Evolutionary conservation across 2,888 invertebrate genomes (phyloP), one percentile per base, ranked within the genome.

Genomic region (Hanleya hanleyi): DNA sequence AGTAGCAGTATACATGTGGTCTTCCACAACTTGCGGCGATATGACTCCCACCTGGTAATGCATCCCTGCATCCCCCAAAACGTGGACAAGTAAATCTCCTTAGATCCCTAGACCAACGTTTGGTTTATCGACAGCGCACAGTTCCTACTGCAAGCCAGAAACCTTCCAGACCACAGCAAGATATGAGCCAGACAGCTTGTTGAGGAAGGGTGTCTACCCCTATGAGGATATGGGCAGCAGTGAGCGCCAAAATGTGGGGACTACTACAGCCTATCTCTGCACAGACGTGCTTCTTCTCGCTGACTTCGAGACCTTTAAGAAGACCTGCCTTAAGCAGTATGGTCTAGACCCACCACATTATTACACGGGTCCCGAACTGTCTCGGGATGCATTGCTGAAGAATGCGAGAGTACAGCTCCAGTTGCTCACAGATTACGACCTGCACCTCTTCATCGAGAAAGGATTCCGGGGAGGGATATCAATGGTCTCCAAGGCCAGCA

Each of bases 281-380:
- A 81, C 81, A 33, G 85, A 86, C 79, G 80, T 84, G 0, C 73
- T 83, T 15, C 73, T 85, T n/a, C 78, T 87, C 35, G 83, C 83
- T 33, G 82, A 88, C 26, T 88, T 87, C 81, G 84, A 89, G 73
- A 80, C 75, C 26, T 88, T 87, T 73, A 76, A 84, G 74, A 71
- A 79, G 36, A 74, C 84, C 26, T 80, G 81, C 76, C 38, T 80
- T 2, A 36, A 76, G 35, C 73, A 74, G 33, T 85, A 85, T 69
- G 65, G 81, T 61, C 72, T 87, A 51, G 85, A 86, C 75, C 83
- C 84, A 6, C 74, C 67, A 0, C 74, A 77, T 35, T 88, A 86
- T 71, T 85, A 72, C 62, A 83, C 82, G 6, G 70, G 75, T 61
- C 87, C 87, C 7, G 83, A 84, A 9, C 72, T 88, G 33, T 78